Percentiles rank a stretch among this genome's conserved stretches.
Evolutionary conservation across 2,888 invertebrate genomes (phyloP).

Genomic region (Neoitamus cyanurus): DNA sequence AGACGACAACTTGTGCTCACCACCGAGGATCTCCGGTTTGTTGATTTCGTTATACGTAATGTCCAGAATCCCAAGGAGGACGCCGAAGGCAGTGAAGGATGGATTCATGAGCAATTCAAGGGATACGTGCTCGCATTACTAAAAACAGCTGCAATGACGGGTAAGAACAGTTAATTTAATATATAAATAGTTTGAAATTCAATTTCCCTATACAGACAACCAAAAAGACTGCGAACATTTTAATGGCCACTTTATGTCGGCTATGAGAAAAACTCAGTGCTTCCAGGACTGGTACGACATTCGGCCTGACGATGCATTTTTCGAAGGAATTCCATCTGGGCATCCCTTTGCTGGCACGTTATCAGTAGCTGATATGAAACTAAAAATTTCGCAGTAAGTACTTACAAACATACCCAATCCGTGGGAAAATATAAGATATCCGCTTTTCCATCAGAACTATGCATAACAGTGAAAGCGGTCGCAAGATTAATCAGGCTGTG

Average conservation of each 20-base stretch:
- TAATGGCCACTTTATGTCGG: constrained; percentile 83
- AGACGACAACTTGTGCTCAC: constrained; percentile 87
- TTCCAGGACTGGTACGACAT: constrained; percentile 83
- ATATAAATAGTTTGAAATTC: neutral
- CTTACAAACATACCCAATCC: neutral
- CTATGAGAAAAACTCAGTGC: constrained; percentile 89
- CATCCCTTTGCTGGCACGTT: constrained; percentile 96
- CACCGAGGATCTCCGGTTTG: constrained; percentile 95
- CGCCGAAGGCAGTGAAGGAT: constrained; percentile 93
- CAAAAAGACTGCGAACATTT: constrained; percentile 88
- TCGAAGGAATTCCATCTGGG: constrained; percentile 78
- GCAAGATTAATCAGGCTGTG: constrained; percentile 93
- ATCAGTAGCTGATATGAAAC: constrained; percentile 93
- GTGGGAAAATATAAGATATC: neutral
- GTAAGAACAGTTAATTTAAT: constrained; percentile 62
- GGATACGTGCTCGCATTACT: constrained; percentile 85
- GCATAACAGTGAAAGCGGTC: constrained; percentile 92
- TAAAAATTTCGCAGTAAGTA: constrained; percentile 89
- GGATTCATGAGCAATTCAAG: constrained; percentile 95
- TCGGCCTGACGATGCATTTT: constrained; percentile 74
- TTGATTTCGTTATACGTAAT: constrained; percentile 88
- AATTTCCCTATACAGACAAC: constrained; percentile 70
- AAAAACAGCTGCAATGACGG: constrained; percentile 80
- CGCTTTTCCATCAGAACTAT: constrained; percentile 77
- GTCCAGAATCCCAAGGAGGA: constrained; percentile 76